phyloP scores from a whole-genome alignment of 2,797 vertebrate genomes.

The Sebastes goodei region DNA sequence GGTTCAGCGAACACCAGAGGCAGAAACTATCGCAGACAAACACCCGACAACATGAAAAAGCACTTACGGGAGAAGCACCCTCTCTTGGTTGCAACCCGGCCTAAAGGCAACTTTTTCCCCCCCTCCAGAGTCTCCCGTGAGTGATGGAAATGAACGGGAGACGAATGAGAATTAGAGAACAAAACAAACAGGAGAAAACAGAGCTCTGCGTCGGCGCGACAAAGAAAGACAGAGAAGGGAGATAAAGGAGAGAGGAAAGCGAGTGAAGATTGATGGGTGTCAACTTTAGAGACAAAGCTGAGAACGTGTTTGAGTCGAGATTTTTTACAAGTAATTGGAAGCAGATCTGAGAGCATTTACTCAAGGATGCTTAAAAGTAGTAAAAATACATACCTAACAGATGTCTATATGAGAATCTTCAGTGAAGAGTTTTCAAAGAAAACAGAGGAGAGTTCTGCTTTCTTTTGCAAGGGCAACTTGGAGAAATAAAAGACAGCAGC shows the following conservation, averaged over 20 bases:
- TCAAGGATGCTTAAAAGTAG: slow-evolving; percentile 12
- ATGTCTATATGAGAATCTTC: neutral
- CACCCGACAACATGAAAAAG: slow-evolving; percentile 59
- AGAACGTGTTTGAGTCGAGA: neutral
- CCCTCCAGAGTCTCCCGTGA: slow-evolving; percentile 10
- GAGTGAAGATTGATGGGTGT: slow-evolving; percentile 16
- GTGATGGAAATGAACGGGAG: slow-evolving; percentile 42
- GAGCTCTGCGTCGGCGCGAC: slow-evolving; percentile 8
- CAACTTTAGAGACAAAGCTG: neutral
- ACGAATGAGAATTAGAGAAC: slow-evolving; percentile 20
- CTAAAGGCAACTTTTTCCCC: slow-evolving; percentile 15
- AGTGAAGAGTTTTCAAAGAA: neutral
- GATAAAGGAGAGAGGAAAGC: neutral
- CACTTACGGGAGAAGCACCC: slow-evolving; percentile 31
- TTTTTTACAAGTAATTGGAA: slow-evolving; percentile 17
- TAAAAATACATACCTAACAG: slow-evolving; percentile 2
- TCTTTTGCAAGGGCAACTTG: neutral
- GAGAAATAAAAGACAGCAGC: neutral
- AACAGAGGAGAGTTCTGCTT: neutral
- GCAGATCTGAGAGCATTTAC: slow-evolving; percentile 7
- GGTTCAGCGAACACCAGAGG: slow-evolving; percentile 27
- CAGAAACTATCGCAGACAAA: slow-evolving; percentile 36
- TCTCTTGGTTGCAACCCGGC: slow-evolving; percentile 23
- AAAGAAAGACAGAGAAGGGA: neutral
- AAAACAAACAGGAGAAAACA: slow-evolving; percentile 26